Conservation (phyloP, 2,888 invertebrate species). For the Opisthograptis luteolata region DNA sequence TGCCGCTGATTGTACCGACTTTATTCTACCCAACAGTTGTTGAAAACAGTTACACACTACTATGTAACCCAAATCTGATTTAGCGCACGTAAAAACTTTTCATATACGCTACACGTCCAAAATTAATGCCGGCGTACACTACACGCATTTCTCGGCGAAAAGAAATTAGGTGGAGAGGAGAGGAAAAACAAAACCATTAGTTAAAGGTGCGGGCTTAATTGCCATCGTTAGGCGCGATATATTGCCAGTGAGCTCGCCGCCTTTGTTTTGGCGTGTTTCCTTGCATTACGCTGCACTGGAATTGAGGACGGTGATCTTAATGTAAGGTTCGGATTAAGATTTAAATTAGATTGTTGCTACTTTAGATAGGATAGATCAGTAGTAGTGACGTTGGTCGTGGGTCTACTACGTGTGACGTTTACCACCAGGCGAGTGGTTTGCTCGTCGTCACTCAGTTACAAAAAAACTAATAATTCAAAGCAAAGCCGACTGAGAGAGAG, state of each 20-base stretch:
- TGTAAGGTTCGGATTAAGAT: no score
- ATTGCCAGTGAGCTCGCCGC: slow-evolving; percentile 30
- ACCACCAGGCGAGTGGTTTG: no score
- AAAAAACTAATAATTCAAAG: no score
- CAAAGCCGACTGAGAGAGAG: no score
- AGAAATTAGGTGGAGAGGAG: slow-evolving; percentile 46
- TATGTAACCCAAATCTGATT: slow-evolving; percentile 29
- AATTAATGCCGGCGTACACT: slow-evolving; percentile 36
- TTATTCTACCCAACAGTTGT: slow-evolving; percentile 5
- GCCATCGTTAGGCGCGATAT: slow-evolving; percentile 54
- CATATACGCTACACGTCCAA: slow-evolving; percentile 34
- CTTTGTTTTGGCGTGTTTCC: slow-evolving; percentile 29
- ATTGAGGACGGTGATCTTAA: neutral
- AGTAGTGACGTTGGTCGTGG: no score
- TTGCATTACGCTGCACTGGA: slow-evolving; percentile 18
- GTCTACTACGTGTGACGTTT: no score
- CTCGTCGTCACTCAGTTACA: no score
- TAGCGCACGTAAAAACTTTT: slow-evolving; percentile 37
- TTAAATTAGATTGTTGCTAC: neutral
- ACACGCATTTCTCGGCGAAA: slow-evolving; percentile 37
- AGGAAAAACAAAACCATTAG: slow-evolving; percentile 65
- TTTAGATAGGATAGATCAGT: no score
- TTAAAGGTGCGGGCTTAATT: slow-evolving; percentile 61
- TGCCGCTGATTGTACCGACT: neutral
- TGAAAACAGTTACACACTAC: no score